Evolutionary conservation across 2,113 vertebrate genomes (phyloP).

Genomic region (Salminus brasiliensis): DNA sequence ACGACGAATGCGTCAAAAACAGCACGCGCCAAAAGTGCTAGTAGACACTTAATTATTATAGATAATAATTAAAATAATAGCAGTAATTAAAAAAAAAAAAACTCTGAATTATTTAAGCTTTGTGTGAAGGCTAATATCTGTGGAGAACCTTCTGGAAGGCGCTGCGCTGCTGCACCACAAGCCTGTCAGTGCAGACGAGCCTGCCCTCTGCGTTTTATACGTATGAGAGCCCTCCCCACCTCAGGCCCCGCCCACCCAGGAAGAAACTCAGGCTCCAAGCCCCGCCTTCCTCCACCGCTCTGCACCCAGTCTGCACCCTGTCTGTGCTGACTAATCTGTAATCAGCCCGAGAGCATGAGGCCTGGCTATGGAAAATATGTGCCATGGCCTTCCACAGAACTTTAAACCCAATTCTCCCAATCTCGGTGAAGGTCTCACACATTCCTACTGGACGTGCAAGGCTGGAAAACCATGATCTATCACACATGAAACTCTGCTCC

Average conservation of each 20-base stretch:
- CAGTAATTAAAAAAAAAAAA: no score
- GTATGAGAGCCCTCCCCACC: slow-evolving; percentile 18
- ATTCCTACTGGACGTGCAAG: slow-evolving; percentile 29
- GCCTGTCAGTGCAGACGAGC: slow-evolving; percentile 18
- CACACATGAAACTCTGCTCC: no score
- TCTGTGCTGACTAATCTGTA: slow-evolving; percentile 56
- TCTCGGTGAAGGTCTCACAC: slow-evolving; percentile 37
- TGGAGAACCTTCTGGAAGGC: slow-evolving; percentile 32
- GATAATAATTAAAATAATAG: background rate
- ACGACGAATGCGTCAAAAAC: background rate
- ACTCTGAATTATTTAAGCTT: no score
- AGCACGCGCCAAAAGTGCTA: background rate
- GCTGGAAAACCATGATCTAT: slow-evolving; percentile 37
- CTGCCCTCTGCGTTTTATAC: slow-evolving; percentile 47
- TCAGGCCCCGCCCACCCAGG: slow-evolving; percentile 35
- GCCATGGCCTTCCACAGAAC: slow-evolving; percentile 37
- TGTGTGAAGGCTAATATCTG: no score
- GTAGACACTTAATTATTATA: background rate
- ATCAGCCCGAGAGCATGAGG: slow-evolving; percentile 29
- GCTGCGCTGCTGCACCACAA: background rate
- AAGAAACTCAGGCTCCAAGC: slow-evolving; percentile 24
- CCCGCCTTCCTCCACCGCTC: slow-evolving; percentile 25
- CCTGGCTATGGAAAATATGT: slow-evolving; percentile 58
- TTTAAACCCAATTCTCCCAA: slow-evolving; percentile 33
- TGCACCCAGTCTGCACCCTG: slow-evolving; percentile 20